phyloP scores from a whole-genome alignment of 2,113 vertebrate species.

The Leucoraja erinaceus region DNA sequence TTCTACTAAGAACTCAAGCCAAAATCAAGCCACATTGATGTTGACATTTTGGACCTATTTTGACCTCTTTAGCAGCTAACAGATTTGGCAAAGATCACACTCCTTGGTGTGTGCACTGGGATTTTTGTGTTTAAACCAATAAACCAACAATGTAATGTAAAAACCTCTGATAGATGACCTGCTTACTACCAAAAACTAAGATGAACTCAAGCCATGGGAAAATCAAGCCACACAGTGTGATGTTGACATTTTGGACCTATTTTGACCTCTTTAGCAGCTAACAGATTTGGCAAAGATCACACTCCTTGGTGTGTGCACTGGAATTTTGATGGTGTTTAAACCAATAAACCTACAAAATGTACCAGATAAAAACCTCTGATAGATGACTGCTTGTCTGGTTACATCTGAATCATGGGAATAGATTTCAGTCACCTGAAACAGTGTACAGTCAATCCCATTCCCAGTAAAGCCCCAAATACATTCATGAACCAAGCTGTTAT shows the following conservation, averaged over 20 bases:
- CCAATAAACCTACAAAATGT: not conserved
- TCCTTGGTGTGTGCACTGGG: not conserved
- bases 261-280: no score
- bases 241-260: no score
- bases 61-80: no score
- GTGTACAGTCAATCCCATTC: not conserved
- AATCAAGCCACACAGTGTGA: no score
- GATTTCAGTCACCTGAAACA: not conserved
- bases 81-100: not conserved
- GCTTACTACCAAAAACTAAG: no score
- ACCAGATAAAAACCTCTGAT: not conserved
- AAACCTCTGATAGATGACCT: no score
- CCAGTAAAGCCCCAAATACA: not conserved
- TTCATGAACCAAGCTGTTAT: not conserved
- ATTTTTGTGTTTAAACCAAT: no score
- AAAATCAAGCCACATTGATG: no score
- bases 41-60: no score
- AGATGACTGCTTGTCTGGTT: not conserved
- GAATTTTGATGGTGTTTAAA: not conserved
- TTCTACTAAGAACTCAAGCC: no score
- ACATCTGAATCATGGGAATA: not conserved
- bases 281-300: not conserved
- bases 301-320: not conserved
- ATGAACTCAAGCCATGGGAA: no score
- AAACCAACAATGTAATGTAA: no score